A percentile compares a stretch with the other conserved stretches of the same genome.
Conservation (phyloP, 2,888 invertebrate genomes). For the Empis stercorea region DNA sequence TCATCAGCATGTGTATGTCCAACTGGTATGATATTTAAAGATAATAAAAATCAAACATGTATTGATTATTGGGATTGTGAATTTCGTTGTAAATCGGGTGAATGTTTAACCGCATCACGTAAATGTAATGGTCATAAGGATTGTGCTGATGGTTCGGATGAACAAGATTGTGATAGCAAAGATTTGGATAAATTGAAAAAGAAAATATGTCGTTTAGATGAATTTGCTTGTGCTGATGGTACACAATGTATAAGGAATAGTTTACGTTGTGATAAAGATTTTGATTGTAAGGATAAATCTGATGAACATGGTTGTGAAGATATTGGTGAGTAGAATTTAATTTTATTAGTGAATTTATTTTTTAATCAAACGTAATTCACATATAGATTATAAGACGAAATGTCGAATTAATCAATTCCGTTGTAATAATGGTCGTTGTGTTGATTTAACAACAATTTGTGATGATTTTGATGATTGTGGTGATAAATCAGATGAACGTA, state of each 20-base stretch:
- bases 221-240: conserved; percentile 43
- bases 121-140: conserved; percentile 45
- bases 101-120: conserved; percentile 42
- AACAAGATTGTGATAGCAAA: conserved; percentile 31
- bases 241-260: conserved; percentile 37
- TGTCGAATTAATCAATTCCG: conserved; percentile 38
- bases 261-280: conserved; percentile 39
- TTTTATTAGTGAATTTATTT: neutral
- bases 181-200: conserved; percentile 25
- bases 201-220: conserved; percentile 31
- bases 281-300: conserved; percentile 43
- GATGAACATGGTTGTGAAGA: conserved; percentile 43
- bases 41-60: conserved; percentile 42
- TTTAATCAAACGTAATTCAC: no score
- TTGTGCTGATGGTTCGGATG: conserved; percentile 46
- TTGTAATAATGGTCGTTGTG: conserved; percentile 41
- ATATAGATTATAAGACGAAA: conserved; percentile 20
- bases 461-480: conserved; percentile 43
- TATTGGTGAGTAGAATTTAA: conserved; percentile 22
- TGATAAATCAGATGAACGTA: conserved; percentile 43
- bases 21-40: conserved; percentile 43
- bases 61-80: conserved; percentile 39
- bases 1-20: conserved; percentile 50
- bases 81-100: conserved; percentile 39
- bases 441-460: conserved; percentile 38